A percentile compares a stretch with the other conserved stretches of the same genome.
These are phyloP conservation scores for Sphenodon punctatus DNA, from an alignment of 2,797 vertebrate species.

Conservation along the genomic window DNA sequence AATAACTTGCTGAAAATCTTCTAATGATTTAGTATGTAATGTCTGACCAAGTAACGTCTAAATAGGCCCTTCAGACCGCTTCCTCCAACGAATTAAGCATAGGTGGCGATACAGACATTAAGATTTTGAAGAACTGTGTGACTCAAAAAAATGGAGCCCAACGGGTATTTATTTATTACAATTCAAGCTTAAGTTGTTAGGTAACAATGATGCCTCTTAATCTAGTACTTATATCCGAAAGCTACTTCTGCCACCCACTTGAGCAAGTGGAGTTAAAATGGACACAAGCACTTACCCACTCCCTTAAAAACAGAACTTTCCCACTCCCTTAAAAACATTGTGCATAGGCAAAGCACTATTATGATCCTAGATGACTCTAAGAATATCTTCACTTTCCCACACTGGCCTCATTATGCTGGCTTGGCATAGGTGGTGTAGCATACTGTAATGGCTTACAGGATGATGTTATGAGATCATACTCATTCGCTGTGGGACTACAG, in stretches of 20 bases:
- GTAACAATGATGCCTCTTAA: slow-evolving; percentile 22
- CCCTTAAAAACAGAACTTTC: too few relatives aligned
- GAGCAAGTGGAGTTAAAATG: neutral
- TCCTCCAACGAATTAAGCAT: slow-evolving; percentile 8
- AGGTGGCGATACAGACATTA: slow-evolving; percentile 17
- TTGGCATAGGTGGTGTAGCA: neutral
- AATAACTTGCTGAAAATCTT: neutral
- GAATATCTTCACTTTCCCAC: neutral
- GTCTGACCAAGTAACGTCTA: neutral
- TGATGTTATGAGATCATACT: too few relatives aligned
- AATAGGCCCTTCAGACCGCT: slow-evolving; percentile 2
- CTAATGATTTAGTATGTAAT: neutral
- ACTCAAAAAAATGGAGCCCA: slow-evolving; percentile 14
- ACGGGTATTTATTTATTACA: slow-evolving; percentile 43
- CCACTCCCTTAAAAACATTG: neutral
- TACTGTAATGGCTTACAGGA: too few relatives aligned
- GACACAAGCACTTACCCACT: too few relatives aligned
- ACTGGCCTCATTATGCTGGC: fast-evolving
- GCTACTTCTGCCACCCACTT: neutral
- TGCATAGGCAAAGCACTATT: too few relatives aligned
- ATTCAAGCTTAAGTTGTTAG: slow-evolving; percentile 18
- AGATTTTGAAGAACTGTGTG: neutral
- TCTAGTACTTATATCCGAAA: slow-evolving; percentile 1
- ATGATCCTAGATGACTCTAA: neutral
- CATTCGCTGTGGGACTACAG: too few relatives aligned